A percentile compares a stretch with the other conserved stretches of the same genome.
Evolutionary conservation across 1,140 invertebrate species (phyloP).

Genomic region (Platyscapa corneri): DNA sequence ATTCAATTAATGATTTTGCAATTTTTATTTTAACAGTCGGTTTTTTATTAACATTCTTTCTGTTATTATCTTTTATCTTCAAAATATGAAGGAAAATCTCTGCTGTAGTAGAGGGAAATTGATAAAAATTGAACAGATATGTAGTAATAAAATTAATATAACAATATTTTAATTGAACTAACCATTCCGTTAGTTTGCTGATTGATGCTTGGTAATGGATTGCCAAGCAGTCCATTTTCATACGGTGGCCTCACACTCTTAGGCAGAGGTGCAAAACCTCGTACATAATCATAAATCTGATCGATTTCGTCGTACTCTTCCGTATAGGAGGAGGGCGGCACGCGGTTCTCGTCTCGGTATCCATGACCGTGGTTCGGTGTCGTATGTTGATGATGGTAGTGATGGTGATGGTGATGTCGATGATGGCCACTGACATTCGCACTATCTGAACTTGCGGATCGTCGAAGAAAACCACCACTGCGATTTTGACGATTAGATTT

Average conservation of each 20-base stretch:
- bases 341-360: constrained; percentile 73
- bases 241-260: constrained; percentile 85
- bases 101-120: too few species aligned
- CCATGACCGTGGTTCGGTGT: constrained; percentile 57
- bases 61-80: too few species aligned
- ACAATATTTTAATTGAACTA: background rate
- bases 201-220: constrained; percentile 42
- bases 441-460: constrained; percentile 84
- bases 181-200: constrained; percentile 48
- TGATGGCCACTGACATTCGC: constrained; percentile 75
- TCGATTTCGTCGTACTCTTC: constrained; percentile 97
- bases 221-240: constrained; percentile 63
- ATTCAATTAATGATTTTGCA: too few species aligned
- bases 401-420: constrained; percentile 75
- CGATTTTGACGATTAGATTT: constrained; percentile 73
- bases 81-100: too few species aligned
- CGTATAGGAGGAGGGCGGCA: constrained; percentile 75
- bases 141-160: background rate
- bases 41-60: too few species aligned
- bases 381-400: constrained; percentile 75
- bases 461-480: constrained; percentile 72
- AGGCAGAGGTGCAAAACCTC: constrained; percentile 91
- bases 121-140: too few species aligned
- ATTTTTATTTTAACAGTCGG: too few species aligned
- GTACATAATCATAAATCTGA: constrained; percentile 96